phyloP scores from a whole-genome alignment of 1,140 invertebrate genomes.

The Paracyclopina nana region DNA sequence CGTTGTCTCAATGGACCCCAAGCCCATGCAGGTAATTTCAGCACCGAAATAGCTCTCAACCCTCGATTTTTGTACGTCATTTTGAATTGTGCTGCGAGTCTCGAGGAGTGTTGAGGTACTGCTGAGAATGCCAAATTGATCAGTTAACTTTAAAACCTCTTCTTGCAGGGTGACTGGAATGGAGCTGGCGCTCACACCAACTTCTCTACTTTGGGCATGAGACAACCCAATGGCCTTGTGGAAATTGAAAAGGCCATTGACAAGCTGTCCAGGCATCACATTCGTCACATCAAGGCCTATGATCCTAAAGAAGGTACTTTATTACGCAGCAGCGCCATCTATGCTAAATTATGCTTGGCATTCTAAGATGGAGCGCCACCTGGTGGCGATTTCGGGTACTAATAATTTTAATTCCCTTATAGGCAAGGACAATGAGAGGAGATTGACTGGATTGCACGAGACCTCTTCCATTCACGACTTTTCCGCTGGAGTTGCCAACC shows the following conservation, averaged over 20 bases:
- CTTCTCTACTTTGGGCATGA: conserved; percentile 72
- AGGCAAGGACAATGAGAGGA: conserved; percentile 51
- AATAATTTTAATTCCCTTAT: no score
- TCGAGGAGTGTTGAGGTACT: no score
- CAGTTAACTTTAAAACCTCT: no score
- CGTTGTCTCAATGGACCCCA: conserved; percentile 65
- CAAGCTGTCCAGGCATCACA: conserved; percentile 55
- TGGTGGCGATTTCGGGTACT: no score
- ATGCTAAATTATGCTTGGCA: no score
- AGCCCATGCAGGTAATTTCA: conserved; percentile 38
- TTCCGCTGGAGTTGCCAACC: conserved; percentile 39
- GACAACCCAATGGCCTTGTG: conserved; percentile 33
- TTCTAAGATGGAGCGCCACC: no score
- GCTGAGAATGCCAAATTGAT: no score
- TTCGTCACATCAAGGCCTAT: conserved; percentile 68
- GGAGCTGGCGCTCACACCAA: conserved; percentile 77
- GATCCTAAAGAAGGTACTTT: conserved; percentile 55
- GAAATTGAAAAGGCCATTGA: conserved; percentile 61
- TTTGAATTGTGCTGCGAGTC: no score
- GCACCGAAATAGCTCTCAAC: no score
- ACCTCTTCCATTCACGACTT: conserved; percentile 69
- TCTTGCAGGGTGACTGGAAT: conserved; percentile 57
- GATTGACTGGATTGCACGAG: conserved; percentile 66
- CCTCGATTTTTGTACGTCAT: no score
- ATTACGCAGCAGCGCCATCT: no score